phyloP scores from a whole-genome alignment of 2,797 vertebrate genomes.

The Tadarida brasiliensis region DNA sequence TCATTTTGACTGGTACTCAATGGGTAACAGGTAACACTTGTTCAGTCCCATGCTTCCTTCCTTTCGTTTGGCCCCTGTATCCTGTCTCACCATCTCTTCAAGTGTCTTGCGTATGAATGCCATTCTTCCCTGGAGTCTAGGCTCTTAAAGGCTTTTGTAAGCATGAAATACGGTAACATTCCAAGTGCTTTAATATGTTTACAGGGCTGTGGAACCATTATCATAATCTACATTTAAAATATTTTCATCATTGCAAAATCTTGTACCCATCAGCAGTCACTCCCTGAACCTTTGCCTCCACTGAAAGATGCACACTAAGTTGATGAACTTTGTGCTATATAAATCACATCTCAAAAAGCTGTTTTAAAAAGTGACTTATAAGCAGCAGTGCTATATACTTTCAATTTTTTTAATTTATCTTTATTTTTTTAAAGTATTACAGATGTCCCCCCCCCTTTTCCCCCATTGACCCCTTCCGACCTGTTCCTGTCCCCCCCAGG shows the following conservation, averaged over 20 bases:
- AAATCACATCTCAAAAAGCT: background rate
- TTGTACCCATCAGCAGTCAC: background rate
- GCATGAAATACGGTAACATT: background rate
- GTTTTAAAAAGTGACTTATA: constrained; percentile 30
- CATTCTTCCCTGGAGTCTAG: background rate
- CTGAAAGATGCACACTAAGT: background rate
- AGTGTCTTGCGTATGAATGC: background rate
- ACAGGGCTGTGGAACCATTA: background rate
- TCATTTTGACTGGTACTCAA: background rate
- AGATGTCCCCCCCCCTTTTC: too few relatives aligned
- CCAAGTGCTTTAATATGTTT: background rate
- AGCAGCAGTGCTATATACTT: background rate
- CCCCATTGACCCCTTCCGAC: too few relatives aligned
- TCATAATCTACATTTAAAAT: constrained; percentile 12
- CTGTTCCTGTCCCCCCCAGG: too few relatives aligned
- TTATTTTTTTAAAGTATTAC: too few relatives aligned
- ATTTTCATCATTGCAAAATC: background rate
- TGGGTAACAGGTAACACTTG: background rate
- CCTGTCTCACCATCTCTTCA: background rate
- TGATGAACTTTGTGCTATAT: background rate
- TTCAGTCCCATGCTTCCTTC: background rate
- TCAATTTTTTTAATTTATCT: background rate
- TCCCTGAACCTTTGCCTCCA: too few relatives aligned
- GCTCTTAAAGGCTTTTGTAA: background rate
- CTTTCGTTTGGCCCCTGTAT: background rate